Evolutionary conservation across 92 coral and sea anemone species (phyloP).

Genomic region (Parazoanthus atlanticus): DNA sequence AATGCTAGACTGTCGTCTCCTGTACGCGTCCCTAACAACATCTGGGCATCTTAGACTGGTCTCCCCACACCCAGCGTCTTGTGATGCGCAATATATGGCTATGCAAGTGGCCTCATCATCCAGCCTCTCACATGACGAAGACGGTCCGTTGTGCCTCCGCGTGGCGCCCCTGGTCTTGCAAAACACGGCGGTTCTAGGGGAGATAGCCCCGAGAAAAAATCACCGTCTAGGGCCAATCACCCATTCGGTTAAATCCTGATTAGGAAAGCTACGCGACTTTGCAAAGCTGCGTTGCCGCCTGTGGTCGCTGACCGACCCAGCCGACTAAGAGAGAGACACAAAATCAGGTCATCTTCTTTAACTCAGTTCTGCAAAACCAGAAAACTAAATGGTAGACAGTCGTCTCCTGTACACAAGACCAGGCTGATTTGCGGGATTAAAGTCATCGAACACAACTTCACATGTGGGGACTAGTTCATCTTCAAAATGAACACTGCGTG

Average conservation of each 20-base stretch:
- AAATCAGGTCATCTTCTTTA: too few relatives aligned
- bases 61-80: slow-evolving; percentile 36
- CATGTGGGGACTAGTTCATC: slow-evolving; percentile 59
- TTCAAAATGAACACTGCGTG: slow-evolving; percentile 70
- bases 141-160: too few relatives aligned
- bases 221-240: not conserved
- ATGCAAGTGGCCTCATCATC: slow-evolving; percentile 23
- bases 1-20: too few relatives aligned
- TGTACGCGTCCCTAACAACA: too few relatives aligned
- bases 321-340: too few relatives aligned
- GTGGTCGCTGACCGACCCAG: too few relatives aligned
- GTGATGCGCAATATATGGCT: slow-evolving; percentile 35
- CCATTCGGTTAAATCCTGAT: not conserved
- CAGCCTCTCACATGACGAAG: slow-evolving; percentile 32
- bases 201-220: not conserved
- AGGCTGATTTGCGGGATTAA: slow-evolving; percentile 42
- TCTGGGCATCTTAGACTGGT: slow-evolving; percentile 29
- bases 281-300: not conserved
- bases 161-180: too few relatives aligned
- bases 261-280: not conserved
- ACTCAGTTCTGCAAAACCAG: too few relatives aligned
- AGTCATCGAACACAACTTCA: slow-evolving; percentile 15
- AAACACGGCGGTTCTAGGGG: not conserved
- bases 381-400: slow-evolving; percentile 49
- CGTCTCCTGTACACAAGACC: slow-evolving; percentile 51